Conservation (phyloP, 2,113 vertebrate species). For the Tautogolabrus adspersus region DNA sequence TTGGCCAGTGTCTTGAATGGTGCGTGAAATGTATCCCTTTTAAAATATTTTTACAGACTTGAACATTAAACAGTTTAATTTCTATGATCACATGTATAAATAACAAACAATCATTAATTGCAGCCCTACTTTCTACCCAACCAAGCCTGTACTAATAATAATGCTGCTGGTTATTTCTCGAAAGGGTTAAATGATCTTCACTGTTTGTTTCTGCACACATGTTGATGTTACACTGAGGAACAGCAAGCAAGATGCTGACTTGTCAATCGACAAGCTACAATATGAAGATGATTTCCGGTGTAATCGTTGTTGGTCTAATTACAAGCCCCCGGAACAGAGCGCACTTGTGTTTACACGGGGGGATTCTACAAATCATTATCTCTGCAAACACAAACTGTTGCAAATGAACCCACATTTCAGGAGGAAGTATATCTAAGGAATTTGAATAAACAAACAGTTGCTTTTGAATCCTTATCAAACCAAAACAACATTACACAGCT, state of each 20-base stretch:
- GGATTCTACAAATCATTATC: slow-evolving; percentile 18
- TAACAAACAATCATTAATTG: not conserved
- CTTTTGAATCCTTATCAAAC: slow-evolving; percentile 50
- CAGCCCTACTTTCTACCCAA: not conserved
- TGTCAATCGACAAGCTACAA: not conserved
- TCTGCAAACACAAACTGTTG: slow-evolving; percentile 32
- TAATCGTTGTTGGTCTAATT: not conserved
- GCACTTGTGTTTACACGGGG: not conserved
- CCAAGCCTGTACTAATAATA: not conserved
- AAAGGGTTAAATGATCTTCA: not conserved
- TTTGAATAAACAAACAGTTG: slow-evolving; percentile 31
- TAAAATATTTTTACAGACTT: too few species aligned
- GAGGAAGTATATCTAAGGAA: slow-evolving; percentile 29
- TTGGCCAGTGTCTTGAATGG: not conserved
- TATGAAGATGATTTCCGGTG: not conserved
- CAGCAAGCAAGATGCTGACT: slow-evolving; percentile 7
- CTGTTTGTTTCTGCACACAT: not conserved
- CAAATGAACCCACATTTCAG: slow-evolving; percentile 42
- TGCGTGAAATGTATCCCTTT: too few species aligned
- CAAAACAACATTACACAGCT: slow-evolving; percentile 25
- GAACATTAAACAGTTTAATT: not conserved
- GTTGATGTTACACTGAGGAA: not conserved
- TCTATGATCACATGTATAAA: not conserved
- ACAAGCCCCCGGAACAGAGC: slow-evolving; percentile 2
- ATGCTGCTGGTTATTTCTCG: not conserved